Conservation (phyloP, 2,113 vertebrate species). For the Alligator sinensis region DNA sequence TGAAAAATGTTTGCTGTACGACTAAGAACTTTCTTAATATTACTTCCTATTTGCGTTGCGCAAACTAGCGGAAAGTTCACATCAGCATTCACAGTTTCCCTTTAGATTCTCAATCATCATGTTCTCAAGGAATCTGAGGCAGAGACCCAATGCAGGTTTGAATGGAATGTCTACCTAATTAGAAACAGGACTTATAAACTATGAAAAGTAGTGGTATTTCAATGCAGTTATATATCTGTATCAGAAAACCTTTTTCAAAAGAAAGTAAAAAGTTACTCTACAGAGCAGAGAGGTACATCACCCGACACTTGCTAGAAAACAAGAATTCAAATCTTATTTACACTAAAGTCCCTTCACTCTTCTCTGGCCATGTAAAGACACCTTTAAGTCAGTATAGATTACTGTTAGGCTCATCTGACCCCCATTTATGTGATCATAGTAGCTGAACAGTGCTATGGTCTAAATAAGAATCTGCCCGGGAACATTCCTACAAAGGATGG, state of each 20-base stretch:
- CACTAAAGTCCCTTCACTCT: slow-evolving; percentile 54
- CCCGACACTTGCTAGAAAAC: neutral
- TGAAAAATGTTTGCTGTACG: neutral
- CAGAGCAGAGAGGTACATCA: neutral
- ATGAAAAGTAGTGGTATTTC: neutral
- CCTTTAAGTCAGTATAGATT: slow-evolving; percentile 65
- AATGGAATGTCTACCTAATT: neutral
- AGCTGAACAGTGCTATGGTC: slow-evolving; percentile 55
- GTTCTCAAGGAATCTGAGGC: neutral
- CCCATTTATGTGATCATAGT: slow-evolving; percentile 42
- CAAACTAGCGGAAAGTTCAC: neutral
- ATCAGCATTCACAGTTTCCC: neutral
- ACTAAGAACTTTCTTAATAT: neutral
- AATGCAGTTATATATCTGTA: neutral
- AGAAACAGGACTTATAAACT: neutral
- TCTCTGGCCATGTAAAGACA: slow-evolving; percentile 49
- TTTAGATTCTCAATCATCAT: neutral
- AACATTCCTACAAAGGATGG: neutral
- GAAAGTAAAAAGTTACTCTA: neutral
- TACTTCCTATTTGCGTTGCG: neutral
- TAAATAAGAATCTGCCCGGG: slow-evolving; percentile 58
- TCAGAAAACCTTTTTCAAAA: neutral
- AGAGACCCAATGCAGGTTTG: neutral
- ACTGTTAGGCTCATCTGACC: slow-evolving; percentile 45
- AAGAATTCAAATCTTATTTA: slow-evolving; percentile 48